phyloP scores from a whole-genome alignment of 2,888 invertebrate genomes.

The Apodemia hepburni region DNA sequence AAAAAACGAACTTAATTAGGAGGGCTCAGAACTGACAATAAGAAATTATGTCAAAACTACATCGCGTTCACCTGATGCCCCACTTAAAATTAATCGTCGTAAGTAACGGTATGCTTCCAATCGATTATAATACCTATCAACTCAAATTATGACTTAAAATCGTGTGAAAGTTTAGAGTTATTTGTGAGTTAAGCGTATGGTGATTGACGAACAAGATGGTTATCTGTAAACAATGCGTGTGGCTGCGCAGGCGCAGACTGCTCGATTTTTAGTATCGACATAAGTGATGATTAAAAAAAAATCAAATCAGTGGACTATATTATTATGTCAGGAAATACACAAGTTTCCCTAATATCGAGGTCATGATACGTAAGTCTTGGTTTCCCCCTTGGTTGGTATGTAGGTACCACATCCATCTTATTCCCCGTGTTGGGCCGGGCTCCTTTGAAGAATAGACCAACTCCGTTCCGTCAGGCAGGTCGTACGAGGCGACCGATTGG shows the following conservation, averaged over 20 bases:
- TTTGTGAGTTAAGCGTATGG: conserved; percentile 34
- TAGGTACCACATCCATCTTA: no score
- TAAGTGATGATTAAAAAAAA: conserved; percentile 37
- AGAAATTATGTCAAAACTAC: conserved; percentile 16
- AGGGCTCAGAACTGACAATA: conserved; percentile 15
- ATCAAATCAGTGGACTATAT: conserved; percentile 2
- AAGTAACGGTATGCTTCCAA: not conserved
- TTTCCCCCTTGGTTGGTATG: no score
- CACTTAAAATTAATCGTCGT: not conserved
- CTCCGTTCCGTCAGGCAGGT: no score
- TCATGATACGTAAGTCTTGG: no score
- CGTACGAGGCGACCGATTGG: no score
- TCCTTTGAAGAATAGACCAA: no score
- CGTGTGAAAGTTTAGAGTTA: conserved; percentile 11
- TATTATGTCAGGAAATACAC: no score
- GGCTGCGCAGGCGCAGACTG: conserved; percentile 48
- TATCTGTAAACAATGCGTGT: conserved; percentile 71
- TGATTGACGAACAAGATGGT: conserved; percentile 65
- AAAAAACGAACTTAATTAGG: conserved; percentile 13
- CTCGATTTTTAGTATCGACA: conserved; percentile 45
- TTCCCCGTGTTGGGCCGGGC: no score
- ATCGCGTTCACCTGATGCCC: conserved; percentile 11
- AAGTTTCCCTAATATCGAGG: no score
- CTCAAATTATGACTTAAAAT: conserved; percentile 20
- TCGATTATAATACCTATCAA: conserved; percentile 21